phyloP scores from a whole-genome alignment of 2,797 vertebrate genomes.

The Acomys russatus region DNA sequence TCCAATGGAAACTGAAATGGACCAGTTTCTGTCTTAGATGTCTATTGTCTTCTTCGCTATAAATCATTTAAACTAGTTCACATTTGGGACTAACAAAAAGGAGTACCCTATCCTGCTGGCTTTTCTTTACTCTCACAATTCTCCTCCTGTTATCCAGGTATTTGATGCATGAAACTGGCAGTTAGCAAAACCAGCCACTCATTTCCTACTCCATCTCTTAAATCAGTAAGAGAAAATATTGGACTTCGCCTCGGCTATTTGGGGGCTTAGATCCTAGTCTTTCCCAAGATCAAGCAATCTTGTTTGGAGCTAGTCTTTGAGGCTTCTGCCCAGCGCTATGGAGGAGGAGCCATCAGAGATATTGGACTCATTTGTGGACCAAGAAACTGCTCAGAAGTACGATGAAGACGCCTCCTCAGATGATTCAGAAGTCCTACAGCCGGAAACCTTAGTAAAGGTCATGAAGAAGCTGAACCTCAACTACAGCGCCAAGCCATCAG shows the following conservation, averaged over 20 bases:
- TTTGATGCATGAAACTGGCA: neutral
- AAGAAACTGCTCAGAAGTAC: too few species aligned
- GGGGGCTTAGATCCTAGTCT: too few species aligned
- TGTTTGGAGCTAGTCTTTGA: too few species aligned
- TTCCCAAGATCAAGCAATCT: too few species aligned
- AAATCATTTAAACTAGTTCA: conserved; percentile 25
- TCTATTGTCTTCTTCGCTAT: neutral
- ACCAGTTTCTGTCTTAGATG: neutral
- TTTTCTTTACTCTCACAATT: neutral
- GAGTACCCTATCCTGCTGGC: neutral
- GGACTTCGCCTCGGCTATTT: too few species aligned
- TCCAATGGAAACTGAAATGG: neutral
- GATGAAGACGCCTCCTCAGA: too few species aligned
- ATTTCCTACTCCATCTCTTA: neutral
- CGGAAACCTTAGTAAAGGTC: too few species aligned
- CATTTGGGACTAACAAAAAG: neutral
- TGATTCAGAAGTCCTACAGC: too few species aligned
- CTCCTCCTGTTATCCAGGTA: neutral
- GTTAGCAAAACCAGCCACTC: neutral
- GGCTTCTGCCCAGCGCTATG: too few species aligned
- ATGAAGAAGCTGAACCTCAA: too few species aligned
- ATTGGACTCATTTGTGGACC: too few species aligned
- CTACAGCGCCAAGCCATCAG: too few species aligned
- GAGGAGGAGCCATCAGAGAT: neutral
- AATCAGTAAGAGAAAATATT: neutral